Evolutionary conservation across 2,797 vertebrate genomes (phyloP).

Genomic region (Sebastes oblongus): DNA sequence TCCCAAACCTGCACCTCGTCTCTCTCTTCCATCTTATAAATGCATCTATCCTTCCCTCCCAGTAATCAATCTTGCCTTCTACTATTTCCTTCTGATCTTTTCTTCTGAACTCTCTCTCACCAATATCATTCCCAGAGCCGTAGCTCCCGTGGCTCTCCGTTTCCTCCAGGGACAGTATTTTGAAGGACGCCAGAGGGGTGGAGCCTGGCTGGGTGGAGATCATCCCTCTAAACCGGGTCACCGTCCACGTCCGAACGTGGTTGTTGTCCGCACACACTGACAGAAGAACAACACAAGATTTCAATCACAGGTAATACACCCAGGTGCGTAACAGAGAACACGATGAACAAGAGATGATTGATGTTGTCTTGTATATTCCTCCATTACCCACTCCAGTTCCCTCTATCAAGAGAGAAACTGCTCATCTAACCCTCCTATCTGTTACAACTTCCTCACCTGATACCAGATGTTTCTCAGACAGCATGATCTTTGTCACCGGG

Average conservation of each 20-base stretch:
- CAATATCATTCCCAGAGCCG: conserved; percentile 95
- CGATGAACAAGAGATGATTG: neutral
- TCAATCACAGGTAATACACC: neutral
- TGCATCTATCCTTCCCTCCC: neutral
- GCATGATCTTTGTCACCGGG: conserved; percentile 96
- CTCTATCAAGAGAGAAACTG: no score
- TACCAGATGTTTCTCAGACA: conserved; percentile 96
- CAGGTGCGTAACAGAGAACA: neutral
- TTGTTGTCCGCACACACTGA: conserved; percentile 98
- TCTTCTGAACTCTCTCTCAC: conserved; percentile 70
- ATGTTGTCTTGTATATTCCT: neutral
- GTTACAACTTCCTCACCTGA: conserved; percentile 82
- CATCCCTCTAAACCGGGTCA: conserved; percentile 97
- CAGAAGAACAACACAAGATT: neutral
- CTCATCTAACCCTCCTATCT: no score
- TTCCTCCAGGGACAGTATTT: conserved; percentile 97
- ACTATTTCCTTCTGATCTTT: neutral
- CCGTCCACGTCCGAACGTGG: conserved; percentile 97
- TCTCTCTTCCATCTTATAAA: neutral
- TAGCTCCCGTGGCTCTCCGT: conserved; percentile 96
- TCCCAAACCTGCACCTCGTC: neutral
- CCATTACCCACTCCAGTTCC: neutral
- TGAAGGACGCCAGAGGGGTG: conserved; percentile 96
- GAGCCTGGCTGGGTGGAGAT: conserved; percentile 99
- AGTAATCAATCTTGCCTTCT: neutral